Percentiles rank a stretch among this genome's conserved stretches.
Conservation (phyloP, 2,797 vertebrate genomes). For the Spinus olivaceus region DNA sequence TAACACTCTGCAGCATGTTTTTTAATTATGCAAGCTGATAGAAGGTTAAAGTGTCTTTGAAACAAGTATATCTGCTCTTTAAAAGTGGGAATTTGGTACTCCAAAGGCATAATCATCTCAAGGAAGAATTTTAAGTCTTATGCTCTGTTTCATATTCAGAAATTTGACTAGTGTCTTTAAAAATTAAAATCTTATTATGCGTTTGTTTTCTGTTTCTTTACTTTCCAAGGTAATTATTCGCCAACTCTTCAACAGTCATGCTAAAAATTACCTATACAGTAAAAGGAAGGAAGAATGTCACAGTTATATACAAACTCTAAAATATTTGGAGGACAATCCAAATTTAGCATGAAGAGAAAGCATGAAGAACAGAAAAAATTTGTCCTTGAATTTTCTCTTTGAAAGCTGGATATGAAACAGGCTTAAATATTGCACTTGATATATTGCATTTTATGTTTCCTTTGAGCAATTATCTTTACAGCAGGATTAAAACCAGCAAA, state of each 20-base stretch:
- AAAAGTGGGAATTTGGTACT: background rate
- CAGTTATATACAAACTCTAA: background rate
- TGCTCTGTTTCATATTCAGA: background rate
- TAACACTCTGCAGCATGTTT: background rate
- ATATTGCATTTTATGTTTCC: background rate
- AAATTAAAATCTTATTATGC: background rate
- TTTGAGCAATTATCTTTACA: background rate
- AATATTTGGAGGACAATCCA: background rate
- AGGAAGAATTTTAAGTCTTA: background rate
- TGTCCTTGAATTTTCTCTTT: background rate
- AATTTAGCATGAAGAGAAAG: background rate
- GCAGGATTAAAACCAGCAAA: background rate
- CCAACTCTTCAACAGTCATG: background rate
- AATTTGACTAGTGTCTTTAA: background rate
- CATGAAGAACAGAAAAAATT: background rate
- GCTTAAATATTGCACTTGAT: background rate
- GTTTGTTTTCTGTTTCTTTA: background rate
- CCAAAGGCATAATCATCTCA: background rate
- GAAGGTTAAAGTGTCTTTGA: background rate
- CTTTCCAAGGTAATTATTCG: background rate
- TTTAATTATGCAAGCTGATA: background rate
- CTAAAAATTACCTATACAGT: background rate
- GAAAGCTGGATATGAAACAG: background rate
- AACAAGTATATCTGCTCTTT: background rate
- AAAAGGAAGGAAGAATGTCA: background rate